Conservation (phyloP, 2,888 invertebrate species). For the Thymelicus sylvestris region DNA sequence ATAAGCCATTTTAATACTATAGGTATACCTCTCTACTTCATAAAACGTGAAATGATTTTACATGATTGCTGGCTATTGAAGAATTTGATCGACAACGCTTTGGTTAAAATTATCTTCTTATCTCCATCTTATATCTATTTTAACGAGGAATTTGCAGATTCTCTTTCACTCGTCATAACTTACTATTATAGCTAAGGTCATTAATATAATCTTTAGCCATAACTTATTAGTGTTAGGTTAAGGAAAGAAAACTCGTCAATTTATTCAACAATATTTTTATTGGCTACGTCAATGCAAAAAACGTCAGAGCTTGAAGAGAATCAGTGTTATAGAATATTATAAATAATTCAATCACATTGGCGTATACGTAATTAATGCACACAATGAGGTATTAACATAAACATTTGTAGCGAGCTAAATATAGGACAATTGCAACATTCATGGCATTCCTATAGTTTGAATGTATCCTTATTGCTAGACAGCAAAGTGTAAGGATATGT, state of each 20-base stretch:
- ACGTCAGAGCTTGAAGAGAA: constrained; percentile 6
- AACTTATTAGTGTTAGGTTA: not conserved
- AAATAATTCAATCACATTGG: constrained; percentile 39
- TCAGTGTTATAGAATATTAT: constrained; percentile 36
- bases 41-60: no score
- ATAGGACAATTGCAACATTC: constrained; percentile 56
- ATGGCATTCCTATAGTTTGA: constrained; percentile 42
- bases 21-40: no score
- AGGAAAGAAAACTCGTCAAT: not conserved
- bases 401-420: constrained; percentile 48
- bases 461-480: constrained; percentile 18
- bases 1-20: no score
- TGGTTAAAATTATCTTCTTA: no score
- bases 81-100: no score
- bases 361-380: constrained; percentile 39
- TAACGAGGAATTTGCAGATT: no score
- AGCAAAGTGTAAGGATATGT: no score
- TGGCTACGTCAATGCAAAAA: constrained; percentile 17
- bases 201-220: no score
- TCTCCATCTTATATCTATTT: no score
- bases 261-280: not conserved
- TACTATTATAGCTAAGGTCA: not conserved
- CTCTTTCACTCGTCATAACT: no score
- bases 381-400: constrained; percentile 50
- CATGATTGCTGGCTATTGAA: no score